Conservation (phyloP, 2,113 vertebrate species). For the Thamnaconus septentrionalis region DNA sequence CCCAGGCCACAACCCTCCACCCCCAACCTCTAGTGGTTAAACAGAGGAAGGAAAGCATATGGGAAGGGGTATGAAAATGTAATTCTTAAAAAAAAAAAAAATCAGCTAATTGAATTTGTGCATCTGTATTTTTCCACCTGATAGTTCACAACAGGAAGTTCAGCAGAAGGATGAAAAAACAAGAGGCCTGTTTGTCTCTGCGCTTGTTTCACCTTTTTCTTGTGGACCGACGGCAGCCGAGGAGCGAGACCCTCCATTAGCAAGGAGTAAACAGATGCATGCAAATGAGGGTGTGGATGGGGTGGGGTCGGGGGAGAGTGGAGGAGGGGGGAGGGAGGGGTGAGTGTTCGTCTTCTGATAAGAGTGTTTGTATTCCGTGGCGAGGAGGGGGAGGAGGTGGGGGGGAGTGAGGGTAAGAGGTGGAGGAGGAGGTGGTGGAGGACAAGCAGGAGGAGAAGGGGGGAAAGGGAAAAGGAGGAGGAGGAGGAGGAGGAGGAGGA, state of each 20-base stretch:
- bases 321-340: slow-evolving; percentile 51
- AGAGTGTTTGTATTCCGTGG: slow-evolving; percentile 75
- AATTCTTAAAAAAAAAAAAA: slow-evolving; percentile 2
- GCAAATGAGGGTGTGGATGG: slow-evolving; percentile 61
- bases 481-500: too few species aligned
- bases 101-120: slow-evolving; percentile 71
- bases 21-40: slow-evolving; percentile 61
- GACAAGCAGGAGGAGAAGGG: too few species aligned
- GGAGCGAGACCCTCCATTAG: slow-evolving; percentile 60
- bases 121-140: slow-evolving; percentile 47
- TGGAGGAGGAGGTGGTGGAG: too few species aligned
- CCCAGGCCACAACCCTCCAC: slow-evolving; percentile 18
- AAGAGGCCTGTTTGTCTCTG: slow-evolving; percentile 48
- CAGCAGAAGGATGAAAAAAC: slow-evolving; percentile 20
- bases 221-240: slow-evolving; percentile 54
- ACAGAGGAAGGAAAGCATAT: slow-evolving; percentile 44
- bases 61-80: too few species aligned
- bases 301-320: slow-evolving; percentile 22
- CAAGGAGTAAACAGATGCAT: slow-evolving; percentile 75
- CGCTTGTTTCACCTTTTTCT: slow-evolving; percentile 24
- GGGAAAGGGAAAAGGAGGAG: too few species aligned
- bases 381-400: slow-evolving; percentile 25
- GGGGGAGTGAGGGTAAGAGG: not conserved
- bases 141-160: slow-evolving; percentile 50
- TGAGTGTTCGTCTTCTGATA: slow-evolving; percentile 80